Conservation (phyloP, 2,113 vertebrate genomes). For the Chamaetylas fuelleborni region DNA sequence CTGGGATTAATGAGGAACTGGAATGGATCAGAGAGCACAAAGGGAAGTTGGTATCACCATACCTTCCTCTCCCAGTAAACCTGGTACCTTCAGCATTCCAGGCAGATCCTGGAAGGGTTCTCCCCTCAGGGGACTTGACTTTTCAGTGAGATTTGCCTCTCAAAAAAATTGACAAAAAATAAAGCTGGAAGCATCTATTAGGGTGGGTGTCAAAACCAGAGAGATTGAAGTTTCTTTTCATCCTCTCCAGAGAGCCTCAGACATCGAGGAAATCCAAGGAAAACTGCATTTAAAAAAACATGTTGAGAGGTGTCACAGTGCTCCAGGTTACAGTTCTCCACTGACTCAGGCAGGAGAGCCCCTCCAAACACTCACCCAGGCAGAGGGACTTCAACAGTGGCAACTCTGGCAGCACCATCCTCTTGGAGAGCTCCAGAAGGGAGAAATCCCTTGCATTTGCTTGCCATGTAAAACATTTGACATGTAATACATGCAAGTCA, state of each 20-base stretch:
- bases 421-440: neutral
- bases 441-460: neutral
- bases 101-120: neutral
- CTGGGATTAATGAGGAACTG: neutral
- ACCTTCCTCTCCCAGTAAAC: neutral
- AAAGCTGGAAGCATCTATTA: neutral
- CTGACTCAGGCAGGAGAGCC: neutral
- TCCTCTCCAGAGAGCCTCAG: neutral
- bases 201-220: neutral
- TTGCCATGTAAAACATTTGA: too few species aligned
- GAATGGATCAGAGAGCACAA: neutral
- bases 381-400: neutral
- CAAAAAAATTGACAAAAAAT: neutral
- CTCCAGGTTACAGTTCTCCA: neutral
- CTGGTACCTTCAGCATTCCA: neutral
- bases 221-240: constrained; percentile 2
- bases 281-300: neutral
- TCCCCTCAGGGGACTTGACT: neutral
- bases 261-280: constrained; percentile 4
- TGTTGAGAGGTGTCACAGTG: neutral
- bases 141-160: neutral
- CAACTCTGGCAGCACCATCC: neutral
- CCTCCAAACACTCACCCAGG: neutral
- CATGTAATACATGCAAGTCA: too few species aligned
- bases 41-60: neutral